A percentile compares a stretch with the other conserved stretches of the same genome.
phyloP scores from a whole-genome alignment of 2,113 vertebrate species.

The Nannospalax galili region DNA sequence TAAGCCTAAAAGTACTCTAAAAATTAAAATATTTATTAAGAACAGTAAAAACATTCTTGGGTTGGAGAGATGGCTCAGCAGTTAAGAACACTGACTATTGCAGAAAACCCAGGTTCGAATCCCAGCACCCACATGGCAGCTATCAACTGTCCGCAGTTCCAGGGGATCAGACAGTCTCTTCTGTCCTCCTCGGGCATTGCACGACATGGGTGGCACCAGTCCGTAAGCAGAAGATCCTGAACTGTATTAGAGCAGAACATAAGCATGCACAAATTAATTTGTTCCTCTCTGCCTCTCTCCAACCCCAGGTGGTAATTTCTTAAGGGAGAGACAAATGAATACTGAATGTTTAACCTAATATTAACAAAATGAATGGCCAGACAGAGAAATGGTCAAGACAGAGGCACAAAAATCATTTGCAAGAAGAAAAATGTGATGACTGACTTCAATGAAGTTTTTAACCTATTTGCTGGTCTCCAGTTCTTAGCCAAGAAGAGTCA shows the following conservation, averaged over 20 bases:
- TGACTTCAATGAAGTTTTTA: neutral
- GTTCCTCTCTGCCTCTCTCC: too few relatives aligned
- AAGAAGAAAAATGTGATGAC: neutral
- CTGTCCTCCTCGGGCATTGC: too few relatives aligned
- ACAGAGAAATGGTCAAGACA: neutral
- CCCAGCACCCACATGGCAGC: too few relatives aligned
- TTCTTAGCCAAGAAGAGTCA: neutral
- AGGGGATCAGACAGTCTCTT: too few relatives aligned
- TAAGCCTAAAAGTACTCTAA: neutral
- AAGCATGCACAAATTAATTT: neutral
- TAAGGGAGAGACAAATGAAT: neutral
- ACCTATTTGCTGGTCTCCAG: neutral
- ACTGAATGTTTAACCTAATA: neutral
- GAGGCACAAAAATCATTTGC: neutral
- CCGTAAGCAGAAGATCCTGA: too few relatives aligned
- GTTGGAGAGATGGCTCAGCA: too few relatives aligned
- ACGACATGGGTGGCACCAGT: too few relatives aligned
- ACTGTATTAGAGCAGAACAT: too few relatives aligned
- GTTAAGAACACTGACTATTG: too few relatives aligned
- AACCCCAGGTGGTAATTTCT: neutral
- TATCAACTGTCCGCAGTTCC: too few relatives aligned
- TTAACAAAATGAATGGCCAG: neutral
- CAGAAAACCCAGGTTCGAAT: too few relatives aligned
- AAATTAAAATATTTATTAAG: neutral
- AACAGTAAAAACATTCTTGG: too few relatives aligned